Percentiles rank a stretch among this genome's conserved stretches.
Conservation (phyloP, 2,113 vertebrate genomes). For the Lophura nycthemera region DNA sequence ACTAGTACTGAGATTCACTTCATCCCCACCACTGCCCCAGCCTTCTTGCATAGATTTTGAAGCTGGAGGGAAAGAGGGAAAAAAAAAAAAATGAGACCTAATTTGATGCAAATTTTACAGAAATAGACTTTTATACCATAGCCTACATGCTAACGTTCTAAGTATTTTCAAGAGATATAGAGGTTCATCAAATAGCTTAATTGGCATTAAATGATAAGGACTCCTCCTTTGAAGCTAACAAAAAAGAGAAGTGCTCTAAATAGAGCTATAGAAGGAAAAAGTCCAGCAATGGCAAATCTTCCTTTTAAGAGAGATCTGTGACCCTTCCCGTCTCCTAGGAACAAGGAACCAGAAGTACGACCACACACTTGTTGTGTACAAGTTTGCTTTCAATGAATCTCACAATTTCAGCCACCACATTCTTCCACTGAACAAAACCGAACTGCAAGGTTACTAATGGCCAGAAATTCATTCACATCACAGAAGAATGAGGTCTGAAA, state of each 20-base stretch:
- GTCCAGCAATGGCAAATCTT: background rate
- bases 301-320: background rate
- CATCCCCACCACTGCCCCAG: slow-evolving; percentile 94
- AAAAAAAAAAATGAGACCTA: background rate
- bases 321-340: background rate
- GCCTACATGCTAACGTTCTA: background rate
- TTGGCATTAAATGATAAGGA: background rate
- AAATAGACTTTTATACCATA: background rate
- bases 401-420: background rate
- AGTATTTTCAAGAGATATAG: background rate
- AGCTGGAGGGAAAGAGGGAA: slow-evolving; percentile 76
- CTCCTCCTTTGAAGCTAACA: background rate
- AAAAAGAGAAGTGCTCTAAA: background rate
- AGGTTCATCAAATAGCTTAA: background rate
- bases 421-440: background rate
- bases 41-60: slow-evolving; percentile 99
- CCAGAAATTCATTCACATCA: background rate
- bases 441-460: background rate
- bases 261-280: background rate
- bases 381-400: background rate
- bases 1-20: slow-evolving; percentile 84
- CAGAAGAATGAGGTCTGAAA: background rate
- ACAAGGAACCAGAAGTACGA: background rate
- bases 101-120: background rate
- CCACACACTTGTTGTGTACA: background rate